These are phyloP conservation scores for Pocillopora meandrina DNA, from an alignment of 92 coral and sea anemone species.

Conservation along the genomic window DNA sequence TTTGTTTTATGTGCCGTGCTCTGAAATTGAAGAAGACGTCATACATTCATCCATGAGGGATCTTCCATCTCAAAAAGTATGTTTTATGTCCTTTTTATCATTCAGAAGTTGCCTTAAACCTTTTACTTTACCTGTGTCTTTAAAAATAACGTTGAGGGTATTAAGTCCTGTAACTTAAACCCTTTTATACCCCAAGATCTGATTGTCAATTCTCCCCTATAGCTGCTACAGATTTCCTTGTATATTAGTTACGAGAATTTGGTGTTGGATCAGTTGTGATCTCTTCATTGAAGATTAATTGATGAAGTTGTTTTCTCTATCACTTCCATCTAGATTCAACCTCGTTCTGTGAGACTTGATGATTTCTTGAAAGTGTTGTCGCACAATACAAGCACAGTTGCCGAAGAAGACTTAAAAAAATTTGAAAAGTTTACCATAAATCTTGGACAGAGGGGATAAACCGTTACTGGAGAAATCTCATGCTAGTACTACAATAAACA, in stretches of 20 bases:
- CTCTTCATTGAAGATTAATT: too few relatives aligned
- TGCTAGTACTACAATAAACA: too few relatives aligned
- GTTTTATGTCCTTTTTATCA: too few relatives aligned
- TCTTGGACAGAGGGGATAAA: constrained; percentile 84
- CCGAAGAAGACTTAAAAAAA: constrained; percentile 77
- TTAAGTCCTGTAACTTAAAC: too few relatives aligned
- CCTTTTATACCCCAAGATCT: too few relatives aligned
- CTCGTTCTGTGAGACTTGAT: constrained; percentile 71
- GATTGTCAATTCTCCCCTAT: too few relatives aligned
- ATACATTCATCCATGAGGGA: constrained; percentile 62
- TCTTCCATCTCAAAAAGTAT: constrained; percentile 84
- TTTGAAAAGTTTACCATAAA: constrained; percentile 84
- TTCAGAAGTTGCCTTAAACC: too few relatives aligned
- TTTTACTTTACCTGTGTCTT: too few relatives aligned
- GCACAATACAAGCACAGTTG: constrained; percentile 80
- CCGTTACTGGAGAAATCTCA: not conserved
- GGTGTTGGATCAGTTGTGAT: too few relatives aligned
- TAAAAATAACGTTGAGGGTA: too few relatives aligned
- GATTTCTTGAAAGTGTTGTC: constrained; percentile 84
- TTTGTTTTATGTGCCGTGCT: constrained; percentile 75
- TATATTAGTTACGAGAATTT: too few relatives aligned
- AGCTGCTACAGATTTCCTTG: too few relatives aligned
- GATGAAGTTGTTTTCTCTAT: not conserved
- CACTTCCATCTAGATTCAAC: constrained; percentile 64
- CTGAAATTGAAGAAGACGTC: constrained; percentile 46